phyloP scores from a whole-genome alignment of 2,113 vertebrate genomes.

The Origma solitaria region DNA sequence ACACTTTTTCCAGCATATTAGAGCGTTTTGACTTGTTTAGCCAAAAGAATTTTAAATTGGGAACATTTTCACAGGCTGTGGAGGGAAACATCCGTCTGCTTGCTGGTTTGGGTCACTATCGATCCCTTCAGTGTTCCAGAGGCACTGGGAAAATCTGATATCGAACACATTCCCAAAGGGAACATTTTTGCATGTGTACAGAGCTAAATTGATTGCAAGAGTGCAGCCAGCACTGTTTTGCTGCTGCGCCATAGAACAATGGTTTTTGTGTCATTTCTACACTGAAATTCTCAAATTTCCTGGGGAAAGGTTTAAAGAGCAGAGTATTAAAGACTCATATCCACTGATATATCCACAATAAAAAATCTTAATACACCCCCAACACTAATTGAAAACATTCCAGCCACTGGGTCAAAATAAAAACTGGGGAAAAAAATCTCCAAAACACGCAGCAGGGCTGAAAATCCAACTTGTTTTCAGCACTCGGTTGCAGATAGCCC shows the following conservation, averaged over 20 bases:
- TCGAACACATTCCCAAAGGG: background rate
- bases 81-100: background rate
- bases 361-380: background rate
- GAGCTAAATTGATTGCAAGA: conserved; percentile 7
- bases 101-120: background rate
- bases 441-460: accelerated
- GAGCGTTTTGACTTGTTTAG: background rate
- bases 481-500: background rate
- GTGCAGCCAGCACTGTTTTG: background rate
- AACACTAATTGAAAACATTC: background rate
- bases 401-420: background rate
- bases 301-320: background rate
- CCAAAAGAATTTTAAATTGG: background rate
- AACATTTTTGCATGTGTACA: background rate
- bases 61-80: background rate
- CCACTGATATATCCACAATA: background rate
- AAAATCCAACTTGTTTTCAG: background rate
- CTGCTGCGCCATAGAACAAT: background rate
- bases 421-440: accelerated
- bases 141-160: background rate
- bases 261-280: background rate
- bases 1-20: background rate
- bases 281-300: background rate
- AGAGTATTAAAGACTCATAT: background rate
- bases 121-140: background rate